Conservation (phyloP, 2,113 vertebrate species). For the Polyodon spathula region DNA sequence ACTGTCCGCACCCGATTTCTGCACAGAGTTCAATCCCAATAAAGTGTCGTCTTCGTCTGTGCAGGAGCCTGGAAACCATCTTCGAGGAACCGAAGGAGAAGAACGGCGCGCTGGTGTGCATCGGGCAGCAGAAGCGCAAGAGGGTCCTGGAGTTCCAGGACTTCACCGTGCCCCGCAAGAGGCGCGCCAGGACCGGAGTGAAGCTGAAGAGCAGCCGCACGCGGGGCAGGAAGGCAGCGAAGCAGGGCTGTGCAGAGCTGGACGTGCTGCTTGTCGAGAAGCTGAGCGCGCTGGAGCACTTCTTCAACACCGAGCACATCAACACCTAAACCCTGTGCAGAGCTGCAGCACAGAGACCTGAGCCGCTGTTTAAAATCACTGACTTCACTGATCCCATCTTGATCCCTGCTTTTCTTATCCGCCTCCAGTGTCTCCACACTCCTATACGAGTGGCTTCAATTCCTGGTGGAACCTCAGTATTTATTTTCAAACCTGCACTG, state of each 20-base stretch:
- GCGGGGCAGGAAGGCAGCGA: constrained; percentile 60
- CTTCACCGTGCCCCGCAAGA: constrained; percentile 81
- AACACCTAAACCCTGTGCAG: too few relatives aligned
- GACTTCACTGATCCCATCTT: too few relatives aligned
- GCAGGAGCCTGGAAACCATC: constrained; percentile 88
- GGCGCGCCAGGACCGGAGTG: constrained; percentile 54
- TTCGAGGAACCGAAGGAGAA: constrained; percentile 91
- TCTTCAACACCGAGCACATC: too few relatives aligned
- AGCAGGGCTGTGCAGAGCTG: constrained; percentile 59
- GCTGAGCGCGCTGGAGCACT: constrained; percentile 80
- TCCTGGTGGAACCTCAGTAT: too few relatives aligned
- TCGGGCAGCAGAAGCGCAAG: constrained; percentile 87
- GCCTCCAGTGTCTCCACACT: too few relatives aligned
- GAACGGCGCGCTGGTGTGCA: constrained; percentile 70
- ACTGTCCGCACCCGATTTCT: neutral
- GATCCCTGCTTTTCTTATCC: too few relatives aligned
- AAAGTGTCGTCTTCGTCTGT: neutral
- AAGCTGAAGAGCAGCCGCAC: constrained; percentile 54
- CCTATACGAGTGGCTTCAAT: too few relatives aligned
- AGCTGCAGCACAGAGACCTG: too few relatives aligned
- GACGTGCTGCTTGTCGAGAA: constrained; percentile 82
- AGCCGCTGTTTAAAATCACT: too few relatives aligned
- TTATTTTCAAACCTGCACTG: too few relatives aligned
- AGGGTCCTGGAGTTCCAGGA: constrained; percentile 85
- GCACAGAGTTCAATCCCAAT: neutral